Percentiles rank a stretch among this genome's conserved stretches.
Conservation (phyloP, 1,140 invertebrate genomes). For the Leguminivora glycinivorella region DNA sequence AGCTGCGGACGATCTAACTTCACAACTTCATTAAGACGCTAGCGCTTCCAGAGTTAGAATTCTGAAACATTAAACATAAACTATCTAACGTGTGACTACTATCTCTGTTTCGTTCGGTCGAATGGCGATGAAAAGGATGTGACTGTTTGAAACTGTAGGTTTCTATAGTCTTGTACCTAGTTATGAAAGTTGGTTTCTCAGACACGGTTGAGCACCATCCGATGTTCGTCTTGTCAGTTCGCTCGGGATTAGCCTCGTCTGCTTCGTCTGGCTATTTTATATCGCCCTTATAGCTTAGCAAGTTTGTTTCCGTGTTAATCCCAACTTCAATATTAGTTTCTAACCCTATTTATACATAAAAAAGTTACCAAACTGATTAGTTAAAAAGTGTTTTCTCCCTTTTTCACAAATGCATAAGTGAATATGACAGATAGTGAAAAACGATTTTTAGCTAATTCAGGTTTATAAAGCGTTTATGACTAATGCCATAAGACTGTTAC, state of each 20-base stretch:
- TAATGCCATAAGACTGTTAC: no score
- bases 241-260: conserved; percentile 35
- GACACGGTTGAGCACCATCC: conserved; percentile 41
- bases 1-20: conserved; percentile 48
- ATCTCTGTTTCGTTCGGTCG: neutral
- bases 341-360: neutral
- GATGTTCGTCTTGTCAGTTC: conserved; percentile 33
- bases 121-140: neutral
- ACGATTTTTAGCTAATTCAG: no score
- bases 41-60: conserved; percentile 41
- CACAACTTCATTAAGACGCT: conserved; percentile 64
- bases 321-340: conserved; percentile 29
- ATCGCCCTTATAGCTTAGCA: conserved; percentile 28
- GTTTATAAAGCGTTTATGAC: no score
- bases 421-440: no score
- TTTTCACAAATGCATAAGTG: no score
- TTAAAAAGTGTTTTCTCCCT: no score
- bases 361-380: no score
- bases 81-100: neutral
- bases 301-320: neutral
- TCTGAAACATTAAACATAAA: conserved; percentile 6
- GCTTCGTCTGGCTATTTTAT: conserved; percentile 39
- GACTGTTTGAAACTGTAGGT: conserved; percentile 9
- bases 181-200: conserved; percentile 53
- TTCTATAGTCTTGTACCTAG: conserved; percentile 28